Evolutionary conservation across 2,113 vertebrate species (phyloP), one percentile per base, ranked within the genome.

Genomic region (Ploceus nigricollis): DNA sequence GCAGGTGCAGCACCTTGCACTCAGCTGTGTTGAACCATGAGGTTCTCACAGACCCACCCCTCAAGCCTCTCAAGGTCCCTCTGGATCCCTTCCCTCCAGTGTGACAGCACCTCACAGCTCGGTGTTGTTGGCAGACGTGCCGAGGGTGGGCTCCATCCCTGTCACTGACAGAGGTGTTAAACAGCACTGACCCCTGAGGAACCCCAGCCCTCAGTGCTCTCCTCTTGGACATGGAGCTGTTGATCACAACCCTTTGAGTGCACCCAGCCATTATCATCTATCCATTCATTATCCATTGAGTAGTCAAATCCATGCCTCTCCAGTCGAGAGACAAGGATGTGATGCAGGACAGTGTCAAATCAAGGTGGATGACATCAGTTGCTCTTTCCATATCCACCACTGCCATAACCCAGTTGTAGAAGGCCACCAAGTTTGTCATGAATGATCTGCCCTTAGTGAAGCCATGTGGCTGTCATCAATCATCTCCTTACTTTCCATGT

Each of bases 101-200:
- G 11, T 9, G 48, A 9, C 39, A 37, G n/a, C 81, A 3, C 11
- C 57, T 12, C 68, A 33, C 11, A 56, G 82, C 69, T 65, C 20
- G 6, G 50, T 10, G 58, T 1, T 27, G 19, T 11, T 27, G 40
- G 47, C 30, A 28, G 3, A 40, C 1, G 2, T 18, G 54, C 56
- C 1, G 2, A 48, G 66, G 45, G 16, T 16, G 56, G 1, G 2
- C 30, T 23, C 2, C 0, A 5, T n/a, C n/a, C n/a, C 28, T 6
- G 19, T 10, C 50, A 19, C n/a, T 15, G 15, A 16, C 35, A 7
- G 5, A 40, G 42, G 23, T 18, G n/a, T 15, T 2, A 5, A 33
- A 28, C 42, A 54, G 81, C 69, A 9, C 17, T 1, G 2, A 22
- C 3, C 8, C 33, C 27, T 9, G 33, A 63, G 40, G 48, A 27